Base-by-base conservation (phyloP, 2,113 vertebrate species). In the Carassius auratus region DNA sequence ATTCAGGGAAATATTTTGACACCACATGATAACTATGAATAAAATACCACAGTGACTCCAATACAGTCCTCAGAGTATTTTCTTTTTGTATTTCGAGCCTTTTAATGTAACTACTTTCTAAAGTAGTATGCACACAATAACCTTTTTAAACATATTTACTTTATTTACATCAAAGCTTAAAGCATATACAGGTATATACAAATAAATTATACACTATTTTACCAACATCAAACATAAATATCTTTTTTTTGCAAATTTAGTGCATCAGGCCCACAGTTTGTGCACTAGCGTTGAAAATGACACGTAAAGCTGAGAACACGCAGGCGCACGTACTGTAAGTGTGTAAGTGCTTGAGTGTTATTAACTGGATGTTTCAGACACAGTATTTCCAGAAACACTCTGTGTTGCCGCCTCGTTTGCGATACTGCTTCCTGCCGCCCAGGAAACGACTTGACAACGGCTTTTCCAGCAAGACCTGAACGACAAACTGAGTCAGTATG, bases 1-100 rank as follows among this genome's bases (percentile, higher is more conserved):
- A 89, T 94, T 94, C 93, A 94, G 93, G 91, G 92, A 94, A 87
- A 86, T 86, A 92, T 87, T 91, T 92, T 93, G 91, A 92, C 91
- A 92, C 89, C 89, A 89, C 89, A 69, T 91, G 45, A 48, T 48
- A 83, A 74, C 12, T 59, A 7, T 64, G 71, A 87, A 81, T 94
- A 92, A 94, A 94, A 93, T 90, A 88, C 66, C 87, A 75, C 75
- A 87, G 85, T 88, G 87, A 91, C 68, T 84, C 88, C 21, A 4
- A 64, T 68, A 7, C 26, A 12, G 33, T 30, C n/a, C 19, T 14
- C 30, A 23, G 36, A 23, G 36, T 52, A 64, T 64, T 50, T 50
- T 0, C 8, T 55, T 12, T 42, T 48, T 48, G 4, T 26, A n/a
- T 68, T 76, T 89, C 76, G 5, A 38, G 36, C 8, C 1, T 1